phyloP scores from a whole-genome alignment of 1,140 invertebrate species.

The Heliothis virescens region DNA sequence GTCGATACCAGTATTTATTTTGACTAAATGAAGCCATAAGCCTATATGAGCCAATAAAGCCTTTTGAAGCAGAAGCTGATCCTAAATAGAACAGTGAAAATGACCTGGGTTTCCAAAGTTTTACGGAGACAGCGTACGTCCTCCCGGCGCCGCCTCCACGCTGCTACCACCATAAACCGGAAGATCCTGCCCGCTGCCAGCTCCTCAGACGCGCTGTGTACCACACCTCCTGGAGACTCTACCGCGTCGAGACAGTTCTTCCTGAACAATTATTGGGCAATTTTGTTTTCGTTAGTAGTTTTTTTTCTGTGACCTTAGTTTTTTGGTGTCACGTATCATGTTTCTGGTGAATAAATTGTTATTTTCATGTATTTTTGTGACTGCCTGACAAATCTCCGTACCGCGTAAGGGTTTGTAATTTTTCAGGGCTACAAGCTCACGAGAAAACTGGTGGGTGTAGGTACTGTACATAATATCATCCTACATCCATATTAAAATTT shows the following conservation, averaged over 20 bases:
- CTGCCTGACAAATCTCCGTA: too few relatives aligned
- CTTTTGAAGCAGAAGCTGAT: not conserved
- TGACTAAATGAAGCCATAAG: too few relatives aligned
- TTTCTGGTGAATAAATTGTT: too few relatives aligned
- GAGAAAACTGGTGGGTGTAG: too few relatives aligned
- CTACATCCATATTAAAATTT: too few relatives aligned
- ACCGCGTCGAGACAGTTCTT: constrained; percentile 46
- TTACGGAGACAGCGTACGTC: constrained; percentile 83
- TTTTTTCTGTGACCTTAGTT: too few relatives aligned
- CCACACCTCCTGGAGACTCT: constrained; percentile 37
- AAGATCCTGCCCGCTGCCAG: constrained; percentile 83
- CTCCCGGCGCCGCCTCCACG: constrained; percentile 86
- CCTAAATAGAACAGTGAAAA: not conserved
- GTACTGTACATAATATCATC: too few relatives aligned
- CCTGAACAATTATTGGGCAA: constrained; percentile 19
- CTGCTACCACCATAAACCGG: constrained; percentile 84
- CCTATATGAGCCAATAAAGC: not conserved
- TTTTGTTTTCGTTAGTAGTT: not conserved
- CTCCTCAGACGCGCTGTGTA: constrained; percentile 57
- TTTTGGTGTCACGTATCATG: too few relatives aligned
- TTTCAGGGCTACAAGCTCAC: too few relatives aligned
- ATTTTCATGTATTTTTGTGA: too few relatives aligned
- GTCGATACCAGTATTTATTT: too few relatives aligned
- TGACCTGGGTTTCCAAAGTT: constrained; percentile 81
- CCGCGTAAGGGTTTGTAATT: too few relatives aligned